phyloP scores from a whole-genome alignment of 2,888 invertebrate species.

The Drosophila algonquin region DNA sequence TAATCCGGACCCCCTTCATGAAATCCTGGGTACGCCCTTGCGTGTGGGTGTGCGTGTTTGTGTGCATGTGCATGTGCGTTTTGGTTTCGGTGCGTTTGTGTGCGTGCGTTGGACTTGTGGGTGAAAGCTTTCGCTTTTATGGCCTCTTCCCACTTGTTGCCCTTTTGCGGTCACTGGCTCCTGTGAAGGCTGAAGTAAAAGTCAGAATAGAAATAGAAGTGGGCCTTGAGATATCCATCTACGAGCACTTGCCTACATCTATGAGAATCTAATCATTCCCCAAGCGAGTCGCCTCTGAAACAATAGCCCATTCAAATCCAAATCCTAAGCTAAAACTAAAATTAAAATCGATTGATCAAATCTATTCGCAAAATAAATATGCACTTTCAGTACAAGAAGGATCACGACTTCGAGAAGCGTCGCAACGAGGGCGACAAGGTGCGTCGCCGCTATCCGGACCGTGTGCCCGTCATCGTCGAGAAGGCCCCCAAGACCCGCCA shows the following conservation, averaged over 20 bases:
- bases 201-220: background rate
- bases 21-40: background rate
- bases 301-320: constrained; percentile 26
- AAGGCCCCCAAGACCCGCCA: constrained; percentile 97
- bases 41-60: background rate
- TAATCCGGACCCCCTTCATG: too few species aligned
- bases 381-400: constrained; percentile 98
- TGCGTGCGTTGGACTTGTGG: background rate
- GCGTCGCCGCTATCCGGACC: constrained; percentile 97
- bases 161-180: background rate
- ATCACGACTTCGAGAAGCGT: constrained; percentile 97
- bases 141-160: background rate
- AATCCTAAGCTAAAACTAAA: constrained; percentile 12
- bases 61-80: too few species aligned
- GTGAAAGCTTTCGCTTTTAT: constrained; percentile 1
- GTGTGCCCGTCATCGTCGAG: constrained; percentile 98
- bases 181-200: background rate
- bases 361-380: constrained; percentile 85
- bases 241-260: too few species aligned
- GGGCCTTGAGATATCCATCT: background rate
- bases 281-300: background rate
- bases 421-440: constrained; percentile 98
- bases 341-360: background rate
- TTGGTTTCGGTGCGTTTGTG: background rate
- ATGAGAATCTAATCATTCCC: background rate